Evolutionary conservation across 2,113 vertebrate species (phyloP).

Genomic region (Ochotona curzoniae): DNA sequence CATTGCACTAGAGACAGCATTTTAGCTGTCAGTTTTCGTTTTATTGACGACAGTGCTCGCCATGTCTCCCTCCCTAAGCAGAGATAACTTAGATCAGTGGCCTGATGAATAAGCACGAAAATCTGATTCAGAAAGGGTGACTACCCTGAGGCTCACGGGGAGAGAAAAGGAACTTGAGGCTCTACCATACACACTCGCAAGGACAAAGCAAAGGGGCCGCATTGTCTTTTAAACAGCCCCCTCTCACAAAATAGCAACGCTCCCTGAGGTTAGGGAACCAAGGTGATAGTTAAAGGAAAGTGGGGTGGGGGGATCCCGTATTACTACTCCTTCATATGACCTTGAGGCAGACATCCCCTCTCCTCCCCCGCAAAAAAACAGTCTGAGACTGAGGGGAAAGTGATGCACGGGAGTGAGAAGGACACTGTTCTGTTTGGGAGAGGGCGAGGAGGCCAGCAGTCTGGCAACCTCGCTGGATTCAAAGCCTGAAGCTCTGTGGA

Average conservation of each 20-base stretch:
- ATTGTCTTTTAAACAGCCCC: constrained; percentile 48
- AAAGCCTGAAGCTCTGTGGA: neutral
- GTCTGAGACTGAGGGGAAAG: neutral
- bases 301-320: neutral
- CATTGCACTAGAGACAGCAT: constrained; percentile 42
- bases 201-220: constrained; percentile 72
- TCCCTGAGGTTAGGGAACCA: neutral
- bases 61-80: constrained; percentile 67
- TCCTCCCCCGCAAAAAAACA: too few relatives aligned
- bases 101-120: constrained; percentile 76
- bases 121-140: constrained; percentile 69
- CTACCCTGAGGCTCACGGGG: constrained; percentile 51
- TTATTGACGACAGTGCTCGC: constrained; percentile 57
- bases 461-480: constrained; percentile 37
- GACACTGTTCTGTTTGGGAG: neutral
- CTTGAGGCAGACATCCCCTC: constrained; percentile 7
- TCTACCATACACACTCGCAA: constrained; percentile 60
- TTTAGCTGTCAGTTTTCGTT: constrained; percentile 67
- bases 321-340: constrained; percentile 41
- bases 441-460: constrained; percentile 7
- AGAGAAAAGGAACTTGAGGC: constrained; percentile 60
- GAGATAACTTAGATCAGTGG: constrained; percentile 71
- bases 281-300: constrained; percentile 59
- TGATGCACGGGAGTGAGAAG: neutral
- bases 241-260: constrained; percentile 42